Percentiles rank a stretch among this genome's conserved stretches.
Evolutionary conservation across 2,888 invertebrate species (phyloP).

Genomic region (Melieria omissa): DNA sequence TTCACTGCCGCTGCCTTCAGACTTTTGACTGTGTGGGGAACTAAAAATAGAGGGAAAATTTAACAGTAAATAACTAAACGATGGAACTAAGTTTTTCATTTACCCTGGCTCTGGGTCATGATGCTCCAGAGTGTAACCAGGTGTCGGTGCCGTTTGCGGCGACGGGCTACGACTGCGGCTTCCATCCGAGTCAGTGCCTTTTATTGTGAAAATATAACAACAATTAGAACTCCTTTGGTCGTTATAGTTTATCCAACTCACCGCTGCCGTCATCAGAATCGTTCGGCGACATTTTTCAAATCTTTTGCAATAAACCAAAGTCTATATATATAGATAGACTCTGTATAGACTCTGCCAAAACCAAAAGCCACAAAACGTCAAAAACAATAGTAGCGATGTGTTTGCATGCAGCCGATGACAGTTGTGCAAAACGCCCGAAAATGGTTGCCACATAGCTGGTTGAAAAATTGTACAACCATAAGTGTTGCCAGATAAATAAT

Average conservation of each 20-base stretch:
- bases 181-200: slow-evolving; percentile 63
- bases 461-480: too few relatives aligned
- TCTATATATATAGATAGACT: too few relatives aligned
- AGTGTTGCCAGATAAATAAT: too few relatives aligned
- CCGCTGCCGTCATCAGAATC: slow-evolving; percentile 57
- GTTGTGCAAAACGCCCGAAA: too few relatives aligned
- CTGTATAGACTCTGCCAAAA: too few relatives aligned
- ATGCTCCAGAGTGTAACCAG: slow-evolving; percentile 47
- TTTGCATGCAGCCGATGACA: background rate
- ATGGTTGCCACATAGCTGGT: too few relatives aligned
- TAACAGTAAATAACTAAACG: background rate
- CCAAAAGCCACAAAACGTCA: background rate
- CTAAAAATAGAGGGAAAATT: slow-evolving; percentile 53
- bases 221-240: background rate
- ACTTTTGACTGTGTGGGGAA: slow-evolving; percentile 65
- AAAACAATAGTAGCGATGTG: background rate
- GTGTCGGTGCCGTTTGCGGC: slow-evolving; percentile 55
- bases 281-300: slow-evolving; percentile 49
- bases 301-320: too few relatives aligned
- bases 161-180: slow-evolving; percentile 57
- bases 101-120: slow-evolving; percentile 48
- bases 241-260: slow-evolving; percentile 38
- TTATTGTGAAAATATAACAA: background rate
- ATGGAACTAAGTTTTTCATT: slow-evolving; percentile 27
- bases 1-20: slow-evolving; percentile 28